Evolutionary conservation across 2,113 vertebrate species (phyloP).

Genomic region (Octodon degus): DNA sequence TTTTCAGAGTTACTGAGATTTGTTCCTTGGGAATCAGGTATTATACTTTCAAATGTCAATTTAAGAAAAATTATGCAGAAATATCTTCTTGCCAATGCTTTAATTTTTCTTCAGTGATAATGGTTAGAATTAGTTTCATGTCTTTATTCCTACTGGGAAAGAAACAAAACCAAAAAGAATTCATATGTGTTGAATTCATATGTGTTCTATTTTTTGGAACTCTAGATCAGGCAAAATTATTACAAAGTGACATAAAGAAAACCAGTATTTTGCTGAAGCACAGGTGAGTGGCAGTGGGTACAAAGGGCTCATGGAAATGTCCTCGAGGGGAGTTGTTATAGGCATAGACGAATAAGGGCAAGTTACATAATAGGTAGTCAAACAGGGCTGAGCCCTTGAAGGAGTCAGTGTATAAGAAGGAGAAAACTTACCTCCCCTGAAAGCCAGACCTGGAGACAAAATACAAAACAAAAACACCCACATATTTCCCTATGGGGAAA

Average conservation of each 20-base stretch:
- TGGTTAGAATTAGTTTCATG: neutral
- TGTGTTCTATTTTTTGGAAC: neutral
- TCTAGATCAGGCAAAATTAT: neutral
- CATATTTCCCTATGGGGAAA: no score
- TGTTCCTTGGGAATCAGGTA: neutral
- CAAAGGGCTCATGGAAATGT: neutral
- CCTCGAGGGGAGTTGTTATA: neutral
- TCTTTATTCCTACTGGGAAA: neutral
- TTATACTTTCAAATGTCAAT: neutral
- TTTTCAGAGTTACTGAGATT: neutral
- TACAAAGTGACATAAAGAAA: neutral
- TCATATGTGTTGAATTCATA: neutral
- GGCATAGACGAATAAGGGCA: no score
- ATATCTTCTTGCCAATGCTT: neutral
- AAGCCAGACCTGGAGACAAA: no score
- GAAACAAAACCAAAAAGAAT: neutral
- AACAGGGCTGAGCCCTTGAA: no score
- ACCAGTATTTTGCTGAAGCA: neutral
- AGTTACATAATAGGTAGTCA: no score
- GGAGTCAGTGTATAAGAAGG: no score
- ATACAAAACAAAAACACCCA: no score
- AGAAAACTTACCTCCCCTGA: no score
- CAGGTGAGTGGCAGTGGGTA: neutral
- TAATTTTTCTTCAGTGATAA: neutral
- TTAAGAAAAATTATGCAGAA: neutral